Base-by-base conservation (phyloP, 2,888 invertebrate genomes). In the Eupithecia vulgata region DNA sequence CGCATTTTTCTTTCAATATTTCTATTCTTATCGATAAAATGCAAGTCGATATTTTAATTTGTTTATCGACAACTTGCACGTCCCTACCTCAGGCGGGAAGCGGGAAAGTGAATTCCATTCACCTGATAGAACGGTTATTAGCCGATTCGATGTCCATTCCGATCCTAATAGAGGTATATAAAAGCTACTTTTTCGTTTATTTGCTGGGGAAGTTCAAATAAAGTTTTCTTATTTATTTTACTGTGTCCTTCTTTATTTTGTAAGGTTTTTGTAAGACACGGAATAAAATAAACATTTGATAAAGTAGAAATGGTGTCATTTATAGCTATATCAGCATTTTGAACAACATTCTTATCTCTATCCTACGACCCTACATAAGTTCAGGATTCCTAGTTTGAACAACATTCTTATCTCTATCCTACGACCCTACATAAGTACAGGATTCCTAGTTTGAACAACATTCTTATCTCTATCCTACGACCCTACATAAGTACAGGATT, bases 61-160 rank as follows among this genome's bases (percentile, higher is more conserved):
- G 0, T 15, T 5, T 21, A 2, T 21, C n/a, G 30, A 30, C 15
- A 34, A 40, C 8, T 42, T 1, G 35, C 65, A 13, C 65, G 6
- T 81, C 89, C 71, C 89, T 90, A 85, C 67, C 59, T 79, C 79
- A 72, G 70, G 80, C 78, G 81, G 83, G 83, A 85, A 83, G 85
- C 84, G 84, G 83, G 87, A 89, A 88, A 92, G 91, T 91, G 91
- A 93, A 93, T 94, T 94, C 91, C 91, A 91, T 94, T 91, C 93
- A 94, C 94, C 94, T 94, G 94, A 94, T 94, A 93, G 93, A 90
- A 91, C 91, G 87, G 93, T 93, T 94, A 94, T 93, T 94, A 93
- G 93, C 92, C 94, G 91, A 94, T 94, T 92, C 88, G 89, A 90
- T 90, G 90, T 85, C 89, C 91, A 92, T 93, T 92, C 89, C 91